phyloP scores from a whole-genome alignment of 1,140 invertebrate genomes.

The Drosophila novamexicana region DNA sequence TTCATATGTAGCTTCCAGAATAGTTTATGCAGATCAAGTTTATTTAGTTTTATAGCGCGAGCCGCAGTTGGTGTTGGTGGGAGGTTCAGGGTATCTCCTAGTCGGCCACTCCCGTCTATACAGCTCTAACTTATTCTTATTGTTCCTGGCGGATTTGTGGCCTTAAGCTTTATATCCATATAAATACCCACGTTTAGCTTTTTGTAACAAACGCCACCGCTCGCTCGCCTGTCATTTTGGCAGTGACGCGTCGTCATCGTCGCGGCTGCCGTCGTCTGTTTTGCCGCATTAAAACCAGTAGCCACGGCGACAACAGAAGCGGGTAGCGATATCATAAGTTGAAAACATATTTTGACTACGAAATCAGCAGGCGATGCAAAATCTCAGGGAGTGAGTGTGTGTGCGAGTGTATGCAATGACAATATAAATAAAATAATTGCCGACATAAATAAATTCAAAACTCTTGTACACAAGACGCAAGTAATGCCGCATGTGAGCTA shows the following conservation, averaged over 20 bases:
- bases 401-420: conserved; percentile 49
- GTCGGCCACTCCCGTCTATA: too few species aligned
- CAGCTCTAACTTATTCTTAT: too few species aligned
- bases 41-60: too few species aligned
- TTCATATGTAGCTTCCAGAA: too few species aligned
- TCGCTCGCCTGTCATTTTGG: conserved; percentile 3
- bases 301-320: conserved; percentile 55
- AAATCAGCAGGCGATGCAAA: conserved; percentile 67
- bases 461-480: conserved; percentile 36
- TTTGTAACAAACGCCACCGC: background rate
- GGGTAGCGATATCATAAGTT: conserved; percentile 65
- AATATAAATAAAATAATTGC: conserved; percentile 84
- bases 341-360: conserved; percentile 82
- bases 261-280: conserved; percentile 9
- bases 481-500: conserved; percentile 23
- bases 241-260: conserved; percentile 17
- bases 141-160: too few species aligned
- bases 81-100: too few species aligned
- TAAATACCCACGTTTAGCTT: too few species aligned
- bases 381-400: conserved; percentile 13
- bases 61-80: too few species aligned
- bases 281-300: conserved; percentile 62
- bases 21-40: too few species aligned
- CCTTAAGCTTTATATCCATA: background rate
- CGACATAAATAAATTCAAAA: conserved; percentile 81